A percentile compares a stretch with the other conserved stretches of the same genome.
Evolutionary conservation across 1,140 invertebrate species (phyloP).

Genomic region (Phymorhynchus buccinoides): DNA sequence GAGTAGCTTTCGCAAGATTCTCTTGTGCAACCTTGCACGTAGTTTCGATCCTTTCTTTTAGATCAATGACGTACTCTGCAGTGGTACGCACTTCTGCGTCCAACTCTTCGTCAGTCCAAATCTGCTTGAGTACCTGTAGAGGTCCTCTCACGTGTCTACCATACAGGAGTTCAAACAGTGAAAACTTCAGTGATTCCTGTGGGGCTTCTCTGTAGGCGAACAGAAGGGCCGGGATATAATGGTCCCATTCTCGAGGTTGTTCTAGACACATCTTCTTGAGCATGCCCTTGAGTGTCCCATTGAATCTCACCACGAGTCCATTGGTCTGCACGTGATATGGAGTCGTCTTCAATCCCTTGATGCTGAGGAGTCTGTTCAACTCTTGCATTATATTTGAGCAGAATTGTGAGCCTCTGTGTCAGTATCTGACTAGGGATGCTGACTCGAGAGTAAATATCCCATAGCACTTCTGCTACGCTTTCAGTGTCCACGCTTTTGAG

Average conservation of each 20-base stretch:
- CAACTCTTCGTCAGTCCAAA: constrained; percentile 51
- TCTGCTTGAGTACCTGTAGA: constrained; percentile 46
- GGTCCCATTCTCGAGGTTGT: constrained; percentile 56
- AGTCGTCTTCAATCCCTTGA: constrained; percentile 42
- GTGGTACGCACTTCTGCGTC: constrained; percentile 38
- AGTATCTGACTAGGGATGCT: constrained; percentile 70
- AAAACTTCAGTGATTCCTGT: constrained; percentile 37
- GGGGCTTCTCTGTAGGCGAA: constrained; percentile 35
- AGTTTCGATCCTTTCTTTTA: background rate
- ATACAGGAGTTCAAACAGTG: constrained; percentile 19
- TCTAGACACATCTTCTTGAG: constrained; percentile 9
- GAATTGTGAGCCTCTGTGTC: constrained; percentile 52
- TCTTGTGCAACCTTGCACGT: constrained; percentile 42
- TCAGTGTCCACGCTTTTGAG: constrained; percentile 44
- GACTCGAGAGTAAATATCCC: constrained; percentile 65
- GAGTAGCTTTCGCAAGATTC: constrained; percentile 10
- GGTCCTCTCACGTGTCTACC: constrained; percentile 24
- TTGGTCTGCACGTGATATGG: constrained; percentile 51
- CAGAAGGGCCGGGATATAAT: constrained; percentile 46
- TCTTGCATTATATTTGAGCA: constrained; percentile 40
- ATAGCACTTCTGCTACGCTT: constrained; percentile 48
- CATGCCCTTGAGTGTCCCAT: constrained; percentile 59
- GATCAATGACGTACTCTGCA: constrained; percentile 38
- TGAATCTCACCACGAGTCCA: constrained; percentile 60
- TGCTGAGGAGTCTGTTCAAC: constrained; percentile 37